Conservation (phyloP, 2,888 invertebrate genomes). For the Heliconius hortense region DNA sequence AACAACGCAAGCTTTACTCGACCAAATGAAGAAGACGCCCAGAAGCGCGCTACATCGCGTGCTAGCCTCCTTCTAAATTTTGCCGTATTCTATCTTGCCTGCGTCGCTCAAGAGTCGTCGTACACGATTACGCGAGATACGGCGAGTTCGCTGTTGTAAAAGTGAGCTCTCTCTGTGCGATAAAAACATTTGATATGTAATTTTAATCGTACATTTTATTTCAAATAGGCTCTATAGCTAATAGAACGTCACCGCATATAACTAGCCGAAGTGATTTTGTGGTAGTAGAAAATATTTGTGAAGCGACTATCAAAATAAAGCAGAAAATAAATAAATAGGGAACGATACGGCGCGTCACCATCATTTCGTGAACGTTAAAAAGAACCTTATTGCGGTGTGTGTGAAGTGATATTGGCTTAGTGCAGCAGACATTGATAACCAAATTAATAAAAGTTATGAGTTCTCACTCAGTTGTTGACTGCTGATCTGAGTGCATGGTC, state of each 20-base stretch:
- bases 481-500: slow-evolving; percentile 54
- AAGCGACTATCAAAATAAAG: slow-evolving; percentile 71
- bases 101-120: slow-evolving; percentile 76
- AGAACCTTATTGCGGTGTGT: slow-evolving; percentile 59
- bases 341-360: slow-evolving; percentile 59
- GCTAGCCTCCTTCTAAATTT: slow-evolving; percentile 46
- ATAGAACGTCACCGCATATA: slow-evolving; percentile 38
- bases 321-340: slow-evolving; percentile 79
- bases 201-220: slow-evolving; percentile 30
- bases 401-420: slow-evolving; percentile 58
- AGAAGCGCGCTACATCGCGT: slow-evolving; percentile 40
- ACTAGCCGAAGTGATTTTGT: slow-evolving; percentile 25
- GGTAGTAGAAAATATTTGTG: slow-evolving; percentile 47
- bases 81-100: slow-evolving; percentile 67
- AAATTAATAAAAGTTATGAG: slow-evolving; percentile 61
- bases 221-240: slow-evolving; percentile 10
- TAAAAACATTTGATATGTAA: slow-evolving; percentile 38
- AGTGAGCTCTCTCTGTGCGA: slow-evolving; percentile 60
- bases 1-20: slow-evolving; percentile 72
- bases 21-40: slow-evolving; percentile 60
- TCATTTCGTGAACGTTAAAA: slow-evolving; percentile 51
- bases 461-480: slow-evolving; percentile 52
- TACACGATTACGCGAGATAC: slow-evolving; percentile 78
- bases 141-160: slow-evolving; percentile 64
- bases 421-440: slow-evolving; percentile 48